phyloP scores from a whole-genome alignment of 2,113 vertebrate species.

The Syrmaticus mikado region DNA sequence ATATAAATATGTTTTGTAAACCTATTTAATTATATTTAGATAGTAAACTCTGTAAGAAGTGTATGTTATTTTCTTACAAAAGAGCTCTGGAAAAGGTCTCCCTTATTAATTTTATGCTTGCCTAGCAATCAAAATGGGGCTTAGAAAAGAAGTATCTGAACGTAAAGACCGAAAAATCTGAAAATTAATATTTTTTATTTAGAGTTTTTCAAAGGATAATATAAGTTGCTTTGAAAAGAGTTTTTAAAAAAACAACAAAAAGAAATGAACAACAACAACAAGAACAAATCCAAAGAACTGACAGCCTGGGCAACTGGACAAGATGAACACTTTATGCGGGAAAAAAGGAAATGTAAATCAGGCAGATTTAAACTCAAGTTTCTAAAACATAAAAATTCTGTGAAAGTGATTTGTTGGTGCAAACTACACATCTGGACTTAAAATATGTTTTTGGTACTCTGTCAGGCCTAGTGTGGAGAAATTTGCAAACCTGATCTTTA shows the following conservation, averaged over 20 bases:
- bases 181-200: not conserved
- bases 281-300: not conserved
- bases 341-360: not conserved
- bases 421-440: not conserved
- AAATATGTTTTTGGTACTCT: not conserved
- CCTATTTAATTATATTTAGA: slow-evolving; percentile 47
- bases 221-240: not conserved
- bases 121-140: not conserved
- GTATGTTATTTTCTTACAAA: slow-evolving; percentile 48
- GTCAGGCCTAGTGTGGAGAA: not conserved
- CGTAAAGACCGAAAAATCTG: not conserved
- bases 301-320: not conserved
- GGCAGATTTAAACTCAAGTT: not conserved
- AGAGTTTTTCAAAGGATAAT: rapidly evolving
- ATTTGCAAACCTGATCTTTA: not conserved
- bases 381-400: not conserved
- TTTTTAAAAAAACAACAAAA: not conserved
- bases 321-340: rapidly evolving
- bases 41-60: not conserved
- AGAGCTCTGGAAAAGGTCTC: slow-evolving; percentile 8
- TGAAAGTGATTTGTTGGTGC: not conserved
- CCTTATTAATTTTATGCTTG: slow-evolving; percentile 38
- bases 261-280: too few relatives aligned
- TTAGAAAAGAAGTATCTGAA: not conserved
- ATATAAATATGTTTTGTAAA: slow-evolving; percentile 28